Evolutionary conservation across 2,113 vertebrate genomes (phyloP).

Genomic region (Rattus norvegicus): DNA sequence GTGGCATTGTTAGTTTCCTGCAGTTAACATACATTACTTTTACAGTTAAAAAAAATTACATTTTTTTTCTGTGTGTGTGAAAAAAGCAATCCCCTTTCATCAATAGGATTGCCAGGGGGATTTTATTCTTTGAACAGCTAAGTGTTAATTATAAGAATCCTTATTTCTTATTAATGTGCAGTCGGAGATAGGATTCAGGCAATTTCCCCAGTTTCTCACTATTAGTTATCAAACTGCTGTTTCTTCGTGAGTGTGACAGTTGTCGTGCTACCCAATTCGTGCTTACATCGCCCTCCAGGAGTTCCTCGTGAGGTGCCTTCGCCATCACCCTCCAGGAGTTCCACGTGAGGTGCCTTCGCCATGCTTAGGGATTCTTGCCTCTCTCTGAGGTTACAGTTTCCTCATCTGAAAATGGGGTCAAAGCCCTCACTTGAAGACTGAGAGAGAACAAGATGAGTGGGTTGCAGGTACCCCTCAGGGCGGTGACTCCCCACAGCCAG

Average conservation of each 20-base stretch:
- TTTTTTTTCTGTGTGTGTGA: background rate
- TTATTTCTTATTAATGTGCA: constrained; percentile 74
- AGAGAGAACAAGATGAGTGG: background rate
- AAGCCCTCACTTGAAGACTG: background rate
- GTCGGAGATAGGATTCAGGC: constrained; percentile 46
- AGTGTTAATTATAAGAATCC: constrained; percentile 67
- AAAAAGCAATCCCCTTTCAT: constrained; percentile 59
- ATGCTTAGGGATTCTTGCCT: background rate
- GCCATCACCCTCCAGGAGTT: background rate
- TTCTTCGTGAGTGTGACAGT: constrained; percentile 4
- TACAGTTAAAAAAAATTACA: constrained; percentile 35
- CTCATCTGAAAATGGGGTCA: background rate
- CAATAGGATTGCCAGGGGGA: background rate
- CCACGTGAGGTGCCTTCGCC: background rate
- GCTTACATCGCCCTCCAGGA: background rate
- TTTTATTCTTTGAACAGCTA: constrained; percentile 71
- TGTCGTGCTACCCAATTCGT: background rate
- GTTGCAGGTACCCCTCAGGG: rapidly evolving
- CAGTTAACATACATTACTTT: constrained; percentile 51
- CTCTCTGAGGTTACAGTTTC: background rate
- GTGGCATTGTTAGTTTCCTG: constrained; percentile 14
- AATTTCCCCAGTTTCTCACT: constrained; percentile 43
- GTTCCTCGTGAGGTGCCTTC: background rate
- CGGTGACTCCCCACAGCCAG: background rate
- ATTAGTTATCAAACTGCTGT: constrained; percentile 29